phyloP scores from a whole-genome alignment of 1,140 invertebrate genomes.

The Amyelois transitella region DNA sequence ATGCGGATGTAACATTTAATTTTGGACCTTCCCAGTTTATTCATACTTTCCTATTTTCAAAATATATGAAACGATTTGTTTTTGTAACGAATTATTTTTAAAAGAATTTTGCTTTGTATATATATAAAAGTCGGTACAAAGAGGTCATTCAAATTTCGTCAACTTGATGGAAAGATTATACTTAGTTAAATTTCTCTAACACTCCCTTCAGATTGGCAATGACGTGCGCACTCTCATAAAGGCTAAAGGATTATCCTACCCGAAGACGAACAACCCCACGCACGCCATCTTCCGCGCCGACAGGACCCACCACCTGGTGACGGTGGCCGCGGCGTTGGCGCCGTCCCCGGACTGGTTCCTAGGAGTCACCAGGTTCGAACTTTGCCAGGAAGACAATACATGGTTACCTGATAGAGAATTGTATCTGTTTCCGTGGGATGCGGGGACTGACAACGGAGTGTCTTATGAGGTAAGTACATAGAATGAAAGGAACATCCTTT shows the following conservation, averaged over 20 bases:
- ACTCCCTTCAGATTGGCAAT: constrained; percentile 45
- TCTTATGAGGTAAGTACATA: constrained; percentile 60
- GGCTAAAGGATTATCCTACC: constrained; percentile 56
- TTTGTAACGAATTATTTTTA: too few relatives aligned
- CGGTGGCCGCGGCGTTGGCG: constrained; percentile 37
- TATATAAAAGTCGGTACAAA: too few relatives aligned
- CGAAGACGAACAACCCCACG: constrained; percentile 47
- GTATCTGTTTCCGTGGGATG: constrained; percentile 57
- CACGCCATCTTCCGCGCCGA: constrained; percentile 52
- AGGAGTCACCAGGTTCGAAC: constrained; percentile 51
- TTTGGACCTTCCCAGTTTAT: too few relatives aligned
- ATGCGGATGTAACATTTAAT: too few relatives aligned
- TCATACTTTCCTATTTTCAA: too few relatives aligned
- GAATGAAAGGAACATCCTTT: too few relatives aligned
- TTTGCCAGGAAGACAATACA: constrained; percentile 49
- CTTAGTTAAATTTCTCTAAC: too few relatives aligned
- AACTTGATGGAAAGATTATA: too few relatives aligned
- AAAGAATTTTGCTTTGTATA: too few relatives aligned
- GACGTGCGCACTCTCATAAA: constrained; percentile 60
- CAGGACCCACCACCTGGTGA: constrained; percentile 44
- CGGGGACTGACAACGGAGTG: constrained; percentile 57
- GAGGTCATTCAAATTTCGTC: too few relatives aligned
- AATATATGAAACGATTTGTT: too few relatives aligned
- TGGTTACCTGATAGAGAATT: constrained; percentile 53
- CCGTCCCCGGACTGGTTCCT: constrained; percentile 66